phyloP scores from a whole-genome alignment of 2,797 vertebrate genomes.

The Harpagifer antarcticus region DNA sequence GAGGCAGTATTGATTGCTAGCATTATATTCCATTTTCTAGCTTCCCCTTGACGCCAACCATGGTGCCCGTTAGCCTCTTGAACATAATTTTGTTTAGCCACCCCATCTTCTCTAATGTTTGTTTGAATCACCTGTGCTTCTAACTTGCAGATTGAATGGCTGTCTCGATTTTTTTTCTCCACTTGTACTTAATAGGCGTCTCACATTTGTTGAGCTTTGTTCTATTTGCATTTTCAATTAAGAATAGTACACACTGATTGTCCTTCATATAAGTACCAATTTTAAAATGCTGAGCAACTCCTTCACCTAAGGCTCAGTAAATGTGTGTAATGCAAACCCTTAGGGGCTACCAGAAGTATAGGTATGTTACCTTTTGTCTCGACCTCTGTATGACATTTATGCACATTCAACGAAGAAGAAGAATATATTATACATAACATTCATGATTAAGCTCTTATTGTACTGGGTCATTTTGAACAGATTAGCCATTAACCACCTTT shows the following conservation, averaged over 20 bases:
- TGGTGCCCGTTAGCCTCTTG: constrained; percentile 20
- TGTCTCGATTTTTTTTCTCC: background rate
- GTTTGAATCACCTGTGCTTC: constrained; percentile 20
- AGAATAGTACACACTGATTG: background rate
- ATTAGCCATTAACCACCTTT: background rate
- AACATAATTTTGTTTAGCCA: constrained; percentile 28
- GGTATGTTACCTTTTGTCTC: constrained; percentile 10
- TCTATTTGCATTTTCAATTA: background rate
- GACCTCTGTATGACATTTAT: constrained; percentile 1
- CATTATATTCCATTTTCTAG: constrained; percentile 8
- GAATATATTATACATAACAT: background rate
- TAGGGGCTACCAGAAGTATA: background rate
- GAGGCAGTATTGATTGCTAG: constrained; percentile 79
- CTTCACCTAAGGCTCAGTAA: too few relatives aligned
- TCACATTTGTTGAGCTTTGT: background rate
- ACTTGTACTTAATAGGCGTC: background rate
- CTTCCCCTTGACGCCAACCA: constrained; percentile 26
- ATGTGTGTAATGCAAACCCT: background rate
- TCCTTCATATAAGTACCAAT: background rate
- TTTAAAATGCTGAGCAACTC: too few relatives aligned
- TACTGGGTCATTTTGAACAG: background rate
- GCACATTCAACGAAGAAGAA: constrained; percentile 4
- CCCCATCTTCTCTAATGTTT: constrained; percentile 10
- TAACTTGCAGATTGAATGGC: constrained; percentile 9
- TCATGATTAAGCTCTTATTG: background rate